Evolutionary conservation across 2,113 vertebrate genomes (phyloP), one percentile per base, ranked within the genome.

Genomic region (Etia nguti): DNA sequence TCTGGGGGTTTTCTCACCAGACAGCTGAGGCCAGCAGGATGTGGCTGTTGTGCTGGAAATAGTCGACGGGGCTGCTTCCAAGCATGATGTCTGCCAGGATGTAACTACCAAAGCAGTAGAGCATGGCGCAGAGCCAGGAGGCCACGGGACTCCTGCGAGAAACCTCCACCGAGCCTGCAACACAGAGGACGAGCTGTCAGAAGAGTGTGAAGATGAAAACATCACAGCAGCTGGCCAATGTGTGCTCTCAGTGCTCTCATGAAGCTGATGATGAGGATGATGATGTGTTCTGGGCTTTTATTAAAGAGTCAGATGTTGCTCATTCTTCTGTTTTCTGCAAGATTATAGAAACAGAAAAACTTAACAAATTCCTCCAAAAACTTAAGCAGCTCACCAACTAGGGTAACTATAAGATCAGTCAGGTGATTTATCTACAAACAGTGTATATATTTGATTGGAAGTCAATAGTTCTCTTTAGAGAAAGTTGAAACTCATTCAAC

Each of bases 31-130:
- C 99, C 95, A 99, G 96, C 87, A 99, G 96, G 90, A 99, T 94
- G 38, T 98, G 98, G 94, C 97, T 96, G 95, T 98, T 99, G 96
- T 99, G 96, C 93, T 98, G 98, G 96, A 99, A 99, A 90, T 97
- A 97, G 89, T 97, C 96, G 1, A 99, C 34, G 18, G 98, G 96
- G 34, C 97, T 96, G 91, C 97, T 96, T 79, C 98, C 99, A 0
- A 99, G 97, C 79, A 99, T 95, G 84, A 99, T 92, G 90, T 97
- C 98, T 12, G 98, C 98, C 20, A 99, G 96, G 88, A 99, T 97
- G 94, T 99, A 99, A 87, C 98, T 99, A 36, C 98, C 98, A 4
- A 99, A 99, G 94, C 99, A 99, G 93, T 99, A 98, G 13, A 99
- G 97, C 99, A 99, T 99, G 16, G 98, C 99, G 1, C 97, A 98